A percentile compares a stretch with the other conserved stretches of the same genome.
Evolutionary conservation across 2,113 vertebrate species (phyloP).

Genomic region (Corythoichthys haematopterus): DNA sequence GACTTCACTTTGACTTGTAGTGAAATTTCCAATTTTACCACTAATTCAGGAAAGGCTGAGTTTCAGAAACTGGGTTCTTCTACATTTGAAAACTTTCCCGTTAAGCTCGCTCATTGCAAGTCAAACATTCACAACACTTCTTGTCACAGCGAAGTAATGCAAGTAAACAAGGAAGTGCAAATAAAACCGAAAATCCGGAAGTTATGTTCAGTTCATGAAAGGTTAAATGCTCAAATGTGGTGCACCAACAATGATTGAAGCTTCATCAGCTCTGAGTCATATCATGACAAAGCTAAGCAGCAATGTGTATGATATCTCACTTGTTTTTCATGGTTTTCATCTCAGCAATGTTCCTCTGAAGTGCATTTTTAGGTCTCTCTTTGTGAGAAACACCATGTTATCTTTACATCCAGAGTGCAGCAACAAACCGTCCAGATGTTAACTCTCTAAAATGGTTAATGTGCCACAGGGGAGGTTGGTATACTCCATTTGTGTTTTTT

Average conservation of each 20-base stretch:
- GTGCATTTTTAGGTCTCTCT: background rate
- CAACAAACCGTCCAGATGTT: background rate
- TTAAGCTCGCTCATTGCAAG: background rate
- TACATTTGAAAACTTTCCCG: too few relatives aligned
- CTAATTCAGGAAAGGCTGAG: too few relatives aligned
- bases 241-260: background rate
- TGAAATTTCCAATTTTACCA: background rate
- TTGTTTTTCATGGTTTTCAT: background rate
- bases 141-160: background rate
- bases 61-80: too few relatives aligned
- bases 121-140: background rate
- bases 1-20: background rate
- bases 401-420: background rate
- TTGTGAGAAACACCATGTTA: background rate
- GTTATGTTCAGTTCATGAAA: background rate
- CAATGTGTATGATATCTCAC: background rate
- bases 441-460: too few relatives aligned
- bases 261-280: background rate
- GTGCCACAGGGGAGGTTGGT: too few relatives aligned
- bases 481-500: too few relatives aligned
- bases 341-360: background rate
- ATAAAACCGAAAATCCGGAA: background rate
- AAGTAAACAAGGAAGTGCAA: background rate
- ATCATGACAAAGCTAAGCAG: background rate
- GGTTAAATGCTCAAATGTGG: background rate